Evolutionary conservation across 2,797 vertebrate genomes (phyloP).

Genomic region (Apodemus agrarius): DNA sequence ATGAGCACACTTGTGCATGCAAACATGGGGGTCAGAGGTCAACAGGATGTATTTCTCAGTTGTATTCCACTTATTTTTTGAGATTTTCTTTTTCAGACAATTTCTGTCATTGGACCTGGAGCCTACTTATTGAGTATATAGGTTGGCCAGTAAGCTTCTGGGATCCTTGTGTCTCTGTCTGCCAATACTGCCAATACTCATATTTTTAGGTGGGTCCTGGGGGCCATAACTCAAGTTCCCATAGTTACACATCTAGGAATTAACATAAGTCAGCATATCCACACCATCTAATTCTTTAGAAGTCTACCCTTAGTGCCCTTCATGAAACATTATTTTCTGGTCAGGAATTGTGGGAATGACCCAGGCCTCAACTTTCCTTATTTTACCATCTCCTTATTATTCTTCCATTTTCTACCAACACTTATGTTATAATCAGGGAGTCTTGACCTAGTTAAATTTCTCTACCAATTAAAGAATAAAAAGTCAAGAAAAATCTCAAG

Average conservation of each 20-base stretch:
- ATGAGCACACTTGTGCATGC: not conserved
- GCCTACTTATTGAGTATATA: not conserved
- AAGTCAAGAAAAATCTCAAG: not conserved
- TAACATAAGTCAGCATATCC: not conserved
- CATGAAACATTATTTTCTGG: not conserved
- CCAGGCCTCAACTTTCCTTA: not conserved
- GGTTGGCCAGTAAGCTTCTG: not conserved
- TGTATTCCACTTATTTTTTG: not conserved
- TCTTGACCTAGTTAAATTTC: not conserved
- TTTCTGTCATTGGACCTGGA: not conserved
- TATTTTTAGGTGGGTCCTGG: not conserved
- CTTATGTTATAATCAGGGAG: not conserved
- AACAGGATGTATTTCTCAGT: not conserved
- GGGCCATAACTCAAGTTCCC: not conserved
- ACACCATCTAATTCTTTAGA: not conserved
- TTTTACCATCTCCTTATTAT: not conserved
- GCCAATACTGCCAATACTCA: not conserved
- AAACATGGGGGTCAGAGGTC: not conserved
- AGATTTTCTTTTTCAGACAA: not conserved
- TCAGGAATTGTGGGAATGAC: not conserved
- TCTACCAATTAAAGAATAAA: not conserved
- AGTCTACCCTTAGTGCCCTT: not conserved
- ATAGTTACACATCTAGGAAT: not conserved
- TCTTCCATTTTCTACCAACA: not conserved
- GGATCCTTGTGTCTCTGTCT: not conserved